Evolutionary conservation across 2,888 invertebrate species (phyloP), one percentile per base, ranked within the genome.

Genomic region (Tetrapedia diversipes): DNA sequence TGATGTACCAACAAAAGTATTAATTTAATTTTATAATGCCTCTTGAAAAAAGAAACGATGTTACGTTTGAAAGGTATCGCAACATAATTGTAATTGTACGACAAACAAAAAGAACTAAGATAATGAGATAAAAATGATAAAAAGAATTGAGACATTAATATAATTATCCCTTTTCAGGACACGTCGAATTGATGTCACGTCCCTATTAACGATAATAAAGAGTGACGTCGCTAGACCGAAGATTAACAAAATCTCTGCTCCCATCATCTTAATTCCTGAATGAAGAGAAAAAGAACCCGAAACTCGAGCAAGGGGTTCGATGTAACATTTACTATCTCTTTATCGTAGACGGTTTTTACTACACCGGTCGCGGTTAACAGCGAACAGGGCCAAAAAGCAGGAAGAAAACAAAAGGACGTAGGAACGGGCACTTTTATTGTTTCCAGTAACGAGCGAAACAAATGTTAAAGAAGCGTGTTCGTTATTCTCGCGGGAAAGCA

Each of bases 331-430:
- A 73, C 70, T 37, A 27, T 65, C 61, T 65, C 61, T 60, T 64
- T 72, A 59, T 59, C 65, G 73, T 68, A 53, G 74, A 45, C 54
- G 49, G 54, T 64, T 69, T 77, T 75, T 64, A 54, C 51, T 24
- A 60, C 68, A 39, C 45, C 61, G n/a, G 76, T 67, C 59, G 64
- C 59, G 68, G 60, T 68, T 77, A 68, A 77, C 57, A 24, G 43
- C 41, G 59, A 43, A 64, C 47, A 24, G 7, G 53, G 57, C 43
- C 51, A 49, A 75, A 70, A 66, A 66, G 19, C 32, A 24, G 11
- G 27, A 41, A 24, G 22, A 34, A 16, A 27, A 59, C 32, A 29
- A 41, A n/a, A 24, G 57, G 24, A 51, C 32, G 22, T 32, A 43
- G 29, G 11, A 60, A 57, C 41, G 51, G 34, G 54, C 67, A 49